Percentiles rank a stretch among this genome's conserved stretches.
Evolutionary conservation across 2,113 vertebrate genomes (phyloP).

Genomic region (Tupaia tana): DNA sequence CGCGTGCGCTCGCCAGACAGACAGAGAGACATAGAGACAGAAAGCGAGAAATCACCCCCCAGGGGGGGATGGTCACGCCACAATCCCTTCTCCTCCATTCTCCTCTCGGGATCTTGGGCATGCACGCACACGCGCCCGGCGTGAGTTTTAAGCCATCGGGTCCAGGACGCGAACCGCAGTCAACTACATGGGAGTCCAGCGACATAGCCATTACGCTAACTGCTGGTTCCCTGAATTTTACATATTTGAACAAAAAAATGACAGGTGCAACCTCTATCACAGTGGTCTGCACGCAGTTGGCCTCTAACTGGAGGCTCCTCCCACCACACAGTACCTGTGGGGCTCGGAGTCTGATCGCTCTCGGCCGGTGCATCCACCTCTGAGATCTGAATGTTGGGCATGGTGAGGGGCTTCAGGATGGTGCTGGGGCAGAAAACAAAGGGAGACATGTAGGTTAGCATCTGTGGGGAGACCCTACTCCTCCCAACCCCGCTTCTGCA

Average conservation of each 20-base stretch:
- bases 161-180: too few species aligned
- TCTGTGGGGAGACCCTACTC: background rate
- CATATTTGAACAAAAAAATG: background rate
- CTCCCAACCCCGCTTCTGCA: background rate
- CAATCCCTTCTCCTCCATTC: too few species aligned
- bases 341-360: rapidly evolving
- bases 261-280: background rate
- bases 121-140: too few species aligned
- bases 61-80: too few species aligned
- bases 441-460: background rate
- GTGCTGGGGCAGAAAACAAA: conserved; percentile 69
- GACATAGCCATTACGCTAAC: too few species aligned
- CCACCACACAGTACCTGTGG: conserved; percentile 37
- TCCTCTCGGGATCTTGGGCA: too few species aligned
- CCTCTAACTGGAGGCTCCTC: background rate
- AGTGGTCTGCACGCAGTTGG: background rate
- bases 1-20: too few species aligned
- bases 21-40: too few species aligned
- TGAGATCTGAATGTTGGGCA: conserved; percentile 84
- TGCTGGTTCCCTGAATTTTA: too few species aligned
- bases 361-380: background rate
- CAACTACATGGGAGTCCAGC: too few species aligned
- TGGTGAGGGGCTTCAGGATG: conserved; percentile 83
- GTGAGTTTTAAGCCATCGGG: too few species aligned
- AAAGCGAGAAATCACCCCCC: too few species aligned